A percentile compares a stretch with the other conserved stretches of the same genome.
phyloP scores from a whole-genome alignment of 2,888 invertebrate species.

The Cheilosia vernalis region DNA sequence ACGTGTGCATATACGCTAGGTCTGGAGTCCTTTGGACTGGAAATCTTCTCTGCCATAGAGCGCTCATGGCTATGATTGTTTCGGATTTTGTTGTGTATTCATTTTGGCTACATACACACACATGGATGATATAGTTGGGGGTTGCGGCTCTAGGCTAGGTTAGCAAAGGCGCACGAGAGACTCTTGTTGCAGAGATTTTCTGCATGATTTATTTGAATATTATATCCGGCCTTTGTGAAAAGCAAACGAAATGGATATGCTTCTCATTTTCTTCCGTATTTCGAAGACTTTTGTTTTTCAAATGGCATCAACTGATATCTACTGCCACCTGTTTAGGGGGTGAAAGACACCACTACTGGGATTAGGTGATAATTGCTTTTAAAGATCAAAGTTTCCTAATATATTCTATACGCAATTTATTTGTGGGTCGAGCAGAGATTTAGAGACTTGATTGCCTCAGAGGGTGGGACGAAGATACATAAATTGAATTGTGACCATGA shows the following conservation, averaged over 20 bases:
- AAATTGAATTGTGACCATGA: too few species aligned
- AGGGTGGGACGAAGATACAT: not conserved
- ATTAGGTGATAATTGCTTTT: constrained; percentile 26
- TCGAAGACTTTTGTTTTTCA: constrained; percentile 24
- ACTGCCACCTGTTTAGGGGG: not conserved
- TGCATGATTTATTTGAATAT: constrained; percentile 55
- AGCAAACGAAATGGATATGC: not conserved
- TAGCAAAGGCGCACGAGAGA: not conserved
- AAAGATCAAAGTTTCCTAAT: constrained; percentile 12
- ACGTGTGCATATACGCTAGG: constrained; percentile 33
- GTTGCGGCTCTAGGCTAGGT: not conserved
- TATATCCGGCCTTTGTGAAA: constrained; percentile 12
- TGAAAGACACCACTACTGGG: too few species aligned
- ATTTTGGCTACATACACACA: not conserved
- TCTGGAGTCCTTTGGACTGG: constrained; percentile 28
- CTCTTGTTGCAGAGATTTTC: constrained; percentile 44
- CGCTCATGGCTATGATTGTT: constrained; percentile 52
- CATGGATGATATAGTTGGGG: not conserved
- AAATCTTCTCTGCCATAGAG: constrained; percentile 24
- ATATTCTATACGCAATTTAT: not conserved
- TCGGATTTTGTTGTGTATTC: constrained; percentile 40
- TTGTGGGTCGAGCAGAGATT: not conserved
- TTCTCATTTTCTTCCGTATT: constrained; percentile 1
- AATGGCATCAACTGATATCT: not conserved
- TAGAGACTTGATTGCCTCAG: not conserved